These are phyloP conservation scores for Ceuthmochares aereus DNA, from an alignment of 2,113 vertebrate genomes.

Conservation along the genomic window DNA sequence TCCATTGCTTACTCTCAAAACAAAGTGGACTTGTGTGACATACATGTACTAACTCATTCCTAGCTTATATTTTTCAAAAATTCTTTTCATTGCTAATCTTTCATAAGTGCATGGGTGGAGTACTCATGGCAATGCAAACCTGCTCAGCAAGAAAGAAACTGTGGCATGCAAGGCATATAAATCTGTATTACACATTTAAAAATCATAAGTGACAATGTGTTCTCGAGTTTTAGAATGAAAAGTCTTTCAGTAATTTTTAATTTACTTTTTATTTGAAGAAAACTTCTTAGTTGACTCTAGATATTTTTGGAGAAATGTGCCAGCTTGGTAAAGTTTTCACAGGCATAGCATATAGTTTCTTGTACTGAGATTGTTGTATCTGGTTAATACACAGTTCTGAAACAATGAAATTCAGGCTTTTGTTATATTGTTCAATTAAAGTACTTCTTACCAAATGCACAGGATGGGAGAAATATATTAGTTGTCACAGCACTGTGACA, in stretches of 20 bases:
- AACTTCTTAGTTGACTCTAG: rapidly evolving
- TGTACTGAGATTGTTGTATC: not conserved
- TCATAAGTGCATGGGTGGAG: slow-evolving; percentile 25
- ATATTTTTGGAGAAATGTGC: not conserved
- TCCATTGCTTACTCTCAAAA: not conserved
- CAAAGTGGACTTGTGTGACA: not conserved
- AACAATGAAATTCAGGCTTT: not conserved
- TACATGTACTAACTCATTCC: not conserved
- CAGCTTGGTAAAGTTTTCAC: not conserved
- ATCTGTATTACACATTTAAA: not conserved
- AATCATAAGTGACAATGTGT: not conserved
- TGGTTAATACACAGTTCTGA: not conserved
- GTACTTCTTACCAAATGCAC: not conserved
- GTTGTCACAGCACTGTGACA: not conserved
- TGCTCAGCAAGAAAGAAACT: slow-evolving; percentile 13
- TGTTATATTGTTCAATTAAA: not conserved
- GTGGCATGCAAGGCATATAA: not conserved
- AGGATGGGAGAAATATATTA: not conserved
- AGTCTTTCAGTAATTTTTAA: not conserved
- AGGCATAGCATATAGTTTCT: not conserved
- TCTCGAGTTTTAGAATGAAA: not conserved
- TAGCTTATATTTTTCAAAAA: slow-evolving; percentile 24
- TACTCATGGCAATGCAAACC: slow-evolving; percentile 5
- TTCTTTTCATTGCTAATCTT: slow-evolving; percentile 44
- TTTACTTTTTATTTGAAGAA: not conserved